Evolutionary conservation across 2,113 vertebrate species (phyloP).

Genomic region (Stegostoma tigrinum): DNA sequence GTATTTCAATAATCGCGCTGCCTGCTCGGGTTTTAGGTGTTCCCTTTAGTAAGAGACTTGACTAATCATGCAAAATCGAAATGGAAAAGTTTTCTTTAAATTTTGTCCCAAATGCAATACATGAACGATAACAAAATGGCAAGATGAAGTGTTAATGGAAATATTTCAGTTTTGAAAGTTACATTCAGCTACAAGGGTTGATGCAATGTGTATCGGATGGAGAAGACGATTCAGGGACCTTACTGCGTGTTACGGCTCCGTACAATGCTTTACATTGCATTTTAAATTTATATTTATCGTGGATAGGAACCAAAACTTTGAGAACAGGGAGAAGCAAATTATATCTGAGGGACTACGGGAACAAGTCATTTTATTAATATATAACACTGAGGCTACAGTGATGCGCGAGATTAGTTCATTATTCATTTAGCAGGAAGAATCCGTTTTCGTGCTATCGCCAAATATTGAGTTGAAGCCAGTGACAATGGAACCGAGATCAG

Average conservation of each 20-base stretch:
- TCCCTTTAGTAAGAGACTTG: not conserved
- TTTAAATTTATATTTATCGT: not conserved
- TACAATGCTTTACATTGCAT: not conserved
- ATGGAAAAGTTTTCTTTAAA: not conserved
- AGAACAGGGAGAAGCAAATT: not conserved
- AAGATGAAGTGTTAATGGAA: not conserved
- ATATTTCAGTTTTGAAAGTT: not conserved
- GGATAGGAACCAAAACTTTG: not conserved
- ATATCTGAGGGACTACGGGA: too few relatives aligned
- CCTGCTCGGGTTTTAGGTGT: too few relatives aligned
- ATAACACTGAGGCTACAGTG: not conserved
- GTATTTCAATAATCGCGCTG: not conserved
- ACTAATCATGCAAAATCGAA: not conserved
- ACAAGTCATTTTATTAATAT: not conserved
- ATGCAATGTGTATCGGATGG: too few relatives aligned
- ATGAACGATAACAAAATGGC: not conserved
- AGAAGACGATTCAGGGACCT: not conserved
- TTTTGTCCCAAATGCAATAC: too few relatives aligned
- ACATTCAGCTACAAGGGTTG: not conserved
- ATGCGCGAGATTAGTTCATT: not conserved
- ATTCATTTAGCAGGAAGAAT: not conserved
- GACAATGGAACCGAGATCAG: not conserved
- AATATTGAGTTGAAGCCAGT: not conserved
- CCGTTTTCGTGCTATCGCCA: not conserved
- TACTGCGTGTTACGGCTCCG: not conserved